Base-by-base conservation (phyloP, 2,113 vertebrate genomes). In the Embiotoca jacksoni region DNA sequence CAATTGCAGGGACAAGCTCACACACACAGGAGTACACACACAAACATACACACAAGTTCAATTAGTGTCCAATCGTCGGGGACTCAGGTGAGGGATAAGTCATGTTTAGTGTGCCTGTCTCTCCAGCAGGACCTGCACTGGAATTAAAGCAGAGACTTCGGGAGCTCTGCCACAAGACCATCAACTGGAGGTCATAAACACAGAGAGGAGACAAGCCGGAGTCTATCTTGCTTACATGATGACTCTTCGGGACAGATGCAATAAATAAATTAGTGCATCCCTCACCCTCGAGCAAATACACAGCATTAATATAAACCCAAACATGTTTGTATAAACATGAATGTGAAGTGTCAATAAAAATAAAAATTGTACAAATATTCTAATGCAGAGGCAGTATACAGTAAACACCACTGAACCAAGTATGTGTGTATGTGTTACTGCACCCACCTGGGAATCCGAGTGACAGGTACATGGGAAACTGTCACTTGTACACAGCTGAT, bases 391-490 rank as follows among this genome's bases (percentile, higher is more conserved):
- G 74, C 31, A 65, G 44, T 3, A 30, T 37, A 49, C 52, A 63
- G 53, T 30, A 66, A 81, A 85, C 49, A 49, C 36, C 35, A 15
- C 2, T 14, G 9, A 35, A 65, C 37, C 44, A 66, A 60, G 68
- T 9, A 70, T 39, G 61, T 58, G 57, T 47, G 58, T 62, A 39
- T 74, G 44, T 59, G 54, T 47, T 56, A 62, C 37, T 78, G 66
- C 58, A 78, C 72, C 67, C 82, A 82, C 82, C 78, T 44, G 75
- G 85, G 82, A 87, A 67, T 44, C 7, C 82, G 92, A 93, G 57
- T 87, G 91, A 57, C 89, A 88, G 86, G 62, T 91, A 93, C 91
- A 92, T 53, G 82, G 53, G 81, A 91, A 89, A 80, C 86, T 72
- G 85, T 87, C 84, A 81, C 63, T 55, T 64, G 33, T 64, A 82